Evolutionary conservation across 2,888 invertebrate genomes (phyloP), one percentile per base, ranked within the genome.

Genomic region (Desoria tigrina): DNA sequence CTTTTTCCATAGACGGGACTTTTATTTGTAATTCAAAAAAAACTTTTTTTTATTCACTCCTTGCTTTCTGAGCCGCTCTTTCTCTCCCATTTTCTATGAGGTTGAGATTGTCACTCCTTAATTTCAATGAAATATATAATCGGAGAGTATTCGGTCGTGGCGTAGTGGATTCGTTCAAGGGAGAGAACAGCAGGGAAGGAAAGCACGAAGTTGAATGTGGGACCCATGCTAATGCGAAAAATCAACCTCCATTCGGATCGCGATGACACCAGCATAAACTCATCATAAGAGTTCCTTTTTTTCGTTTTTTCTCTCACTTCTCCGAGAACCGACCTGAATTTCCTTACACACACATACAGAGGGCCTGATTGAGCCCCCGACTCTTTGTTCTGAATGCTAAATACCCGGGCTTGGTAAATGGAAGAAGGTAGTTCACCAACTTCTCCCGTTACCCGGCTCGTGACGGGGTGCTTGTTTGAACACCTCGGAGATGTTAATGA

Each of bases 81-180:
- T 65, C 63, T 51, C 54, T 63, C 60, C 28, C 51, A 39, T 54
- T 23, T 32, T 45, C 61, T 54, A 62, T 62, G 42, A 61, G 63
- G 26, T 63, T 56, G 57, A 49, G 57, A 45, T 70, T 72, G 71
- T 72, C 74, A 68, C 59, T 72, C 69, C 69, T 74, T 76, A 75
- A 76, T 76, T 76, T 76, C 75, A 74, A 74, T 76, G 74, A 76
- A 74, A 74, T 74, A 32, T 32, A 73, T 72, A 74, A 74, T 74
- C 71, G 74, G 68, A 71, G 69, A 60, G 61, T 56, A 65, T 60
- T 60, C 60, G 66, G 51, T 58, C 58, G 55, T 45, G 32, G 32
- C 32, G 57, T 39, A 58, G 26, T 51, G 26, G 23, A 26, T 26
- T 24, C 26, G 51, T 4, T 27, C 37, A 32, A 55, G 26, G 32